Conservation (phyloP, 37 sponge, comb jelly and placozoan species). For the Diacarnus erythraeanus region DNA sequence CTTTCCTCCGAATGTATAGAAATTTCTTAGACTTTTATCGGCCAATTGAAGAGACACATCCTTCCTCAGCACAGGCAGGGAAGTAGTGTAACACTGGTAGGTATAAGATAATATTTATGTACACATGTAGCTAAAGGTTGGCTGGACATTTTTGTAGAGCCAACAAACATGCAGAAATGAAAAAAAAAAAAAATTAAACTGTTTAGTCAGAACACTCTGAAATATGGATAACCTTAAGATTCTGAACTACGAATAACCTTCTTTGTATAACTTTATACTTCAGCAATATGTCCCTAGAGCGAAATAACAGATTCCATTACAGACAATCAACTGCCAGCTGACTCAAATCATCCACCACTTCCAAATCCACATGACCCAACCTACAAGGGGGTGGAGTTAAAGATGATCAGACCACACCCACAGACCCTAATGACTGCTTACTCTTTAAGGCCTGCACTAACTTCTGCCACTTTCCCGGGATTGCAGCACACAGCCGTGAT, state of each 20-base stretch:
- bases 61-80: neutral
- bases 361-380: neutral
- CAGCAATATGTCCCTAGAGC: too few relatives aligned
- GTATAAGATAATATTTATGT: too few relatives aligned
- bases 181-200: too few relatives aligned
- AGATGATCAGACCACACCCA: neutral
- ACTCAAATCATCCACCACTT: neutral
- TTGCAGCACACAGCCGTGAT: slow-evolving; percentile 82
- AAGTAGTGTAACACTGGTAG: too few relatives aligned
- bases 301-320: neutral
- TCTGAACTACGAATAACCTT: too few relatives aligned
- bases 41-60: slow-evolving; percentile 62
- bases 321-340: neutral
- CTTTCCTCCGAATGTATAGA: slow-evolving; percentile 77
- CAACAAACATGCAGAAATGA: too few relatives aligned
- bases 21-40: slow-evolving; percentile 49
- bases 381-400: neutral
- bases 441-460: slow-evolving; percentile 59
- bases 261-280: too few relatives aligned
- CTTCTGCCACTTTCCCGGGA: slow-evolving; percentile 72
- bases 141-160: too few relatives aligned
- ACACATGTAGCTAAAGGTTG: too few relatives aligned
- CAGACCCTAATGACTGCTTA: slow-evolving; percentile 30
- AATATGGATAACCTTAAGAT: too few relatives aligned
- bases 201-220: too few relatives aligned